Conservation (phyloP, 2,113 vertebrate species). For the Phasianus colchicus region DNA sequence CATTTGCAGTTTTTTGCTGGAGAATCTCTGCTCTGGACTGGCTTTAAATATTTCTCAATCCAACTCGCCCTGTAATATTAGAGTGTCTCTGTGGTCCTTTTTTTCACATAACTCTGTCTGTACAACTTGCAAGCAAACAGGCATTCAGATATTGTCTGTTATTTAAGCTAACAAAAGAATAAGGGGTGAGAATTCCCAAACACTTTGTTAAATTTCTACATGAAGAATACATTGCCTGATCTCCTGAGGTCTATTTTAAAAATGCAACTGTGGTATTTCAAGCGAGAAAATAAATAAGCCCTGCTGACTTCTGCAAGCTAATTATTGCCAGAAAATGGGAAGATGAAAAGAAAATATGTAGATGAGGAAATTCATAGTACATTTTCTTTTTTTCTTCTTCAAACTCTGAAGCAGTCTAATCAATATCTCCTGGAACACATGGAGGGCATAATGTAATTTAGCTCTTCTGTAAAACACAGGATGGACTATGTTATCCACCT, state of each 20-base stretch:
- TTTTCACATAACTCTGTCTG: conserved; percentile 10
- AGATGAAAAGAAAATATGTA: conserved; percentile 15
- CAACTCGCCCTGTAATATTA: conserved; percentile 41
- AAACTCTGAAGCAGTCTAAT: not conserved
- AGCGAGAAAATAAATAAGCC: not conserved
- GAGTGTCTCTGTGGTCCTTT: conserved; percentile 37
- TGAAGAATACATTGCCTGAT: not conserved
- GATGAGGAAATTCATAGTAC: not conserved
- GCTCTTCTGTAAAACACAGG: conserved; percentile 35
- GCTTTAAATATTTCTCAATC: conserved; percentile 64
- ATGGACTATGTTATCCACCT: not conserved
- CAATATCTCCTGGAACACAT: conserved; percentile 5
- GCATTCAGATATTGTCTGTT: not conserved
- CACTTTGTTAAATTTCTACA: not conserved
- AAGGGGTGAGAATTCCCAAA: conserved; percentile 30
- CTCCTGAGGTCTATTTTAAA: not conserved
- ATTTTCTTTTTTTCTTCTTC: not conserved
- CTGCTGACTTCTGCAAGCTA: conserved; percentile 31
- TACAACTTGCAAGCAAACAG: conserved; percentile 47
- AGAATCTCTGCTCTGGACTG: conserved; percentile 68
- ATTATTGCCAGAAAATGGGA: conserved; percentile 6
- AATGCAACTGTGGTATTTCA: not conserved
- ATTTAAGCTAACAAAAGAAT: conserved; percentile 7
- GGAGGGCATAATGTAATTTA: not conserved
- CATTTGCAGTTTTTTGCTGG: conserved; percentile 69